Percentiles rank a stretch among this genome's conserved stretches.
These are phyloP conservation scores for Chromoteleia sp. DNA, from an alignment of 2,888 invertebrate genomes.

Conservation along the genomic window DNA sequence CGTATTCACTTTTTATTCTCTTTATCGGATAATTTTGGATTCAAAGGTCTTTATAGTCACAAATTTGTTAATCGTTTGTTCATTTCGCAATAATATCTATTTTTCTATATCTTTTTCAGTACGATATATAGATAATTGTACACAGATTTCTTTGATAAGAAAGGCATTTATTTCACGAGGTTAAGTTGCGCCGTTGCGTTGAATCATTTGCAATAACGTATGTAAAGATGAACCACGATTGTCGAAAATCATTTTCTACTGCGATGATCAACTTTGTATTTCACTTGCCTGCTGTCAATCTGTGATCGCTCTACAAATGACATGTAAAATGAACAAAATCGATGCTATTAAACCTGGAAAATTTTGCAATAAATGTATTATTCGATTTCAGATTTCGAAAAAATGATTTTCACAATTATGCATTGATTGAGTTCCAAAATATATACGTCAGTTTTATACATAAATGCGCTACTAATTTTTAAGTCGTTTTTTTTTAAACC, in stretches of 20 bases:
- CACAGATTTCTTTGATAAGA: neutral
- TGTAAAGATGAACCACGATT: neutral
- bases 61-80: neutral
- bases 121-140: neutral
- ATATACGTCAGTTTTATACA: no score
- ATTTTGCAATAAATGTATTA: neutral
- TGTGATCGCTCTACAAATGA: slow-evolving; percentile 81
- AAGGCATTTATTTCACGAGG: neutral
- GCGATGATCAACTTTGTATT: slow-evolving; percentile 68
- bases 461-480: no score
- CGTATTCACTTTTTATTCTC: neutral
- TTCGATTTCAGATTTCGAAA: neutral
- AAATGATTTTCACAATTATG: neutral
- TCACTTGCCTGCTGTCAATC: slow-evolving; percentile 83
- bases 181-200: neutral
- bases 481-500: no score
- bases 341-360: slow-evolving; percentile 11
- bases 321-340: slow-evolving; percentile 13
- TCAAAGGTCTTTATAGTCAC: neutral
- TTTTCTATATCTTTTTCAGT: neutral
- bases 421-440: neutral
- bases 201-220: neutral
- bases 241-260: slow-evolving; percentile 21
- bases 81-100: neutral
- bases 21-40: slow-evolving; percentile 24